These are phyloP conservation scores for Condylura cristata DNA, from an alignment of 2,113 vertebrate genomes.

Conservation along the genomic window DNA sequence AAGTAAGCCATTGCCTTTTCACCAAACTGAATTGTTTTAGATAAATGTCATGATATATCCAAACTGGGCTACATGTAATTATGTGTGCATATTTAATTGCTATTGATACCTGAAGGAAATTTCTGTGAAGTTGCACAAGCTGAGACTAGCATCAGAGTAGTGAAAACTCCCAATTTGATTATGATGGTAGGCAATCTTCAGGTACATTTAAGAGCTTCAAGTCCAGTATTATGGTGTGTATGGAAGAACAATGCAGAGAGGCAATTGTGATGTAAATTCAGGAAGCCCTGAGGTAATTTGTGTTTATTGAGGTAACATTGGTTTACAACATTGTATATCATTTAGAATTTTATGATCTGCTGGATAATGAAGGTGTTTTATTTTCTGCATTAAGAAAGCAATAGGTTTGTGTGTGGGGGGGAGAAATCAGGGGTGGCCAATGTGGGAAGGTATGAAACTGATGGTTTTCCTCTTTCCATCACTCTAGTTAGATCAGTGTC, in stretches of 20 bases:
- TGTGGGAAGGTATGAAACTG: background rate
- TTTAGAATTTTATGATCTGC: no score
- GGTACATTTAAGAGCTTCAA: no score
- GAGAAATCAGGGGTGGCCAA: background rate
- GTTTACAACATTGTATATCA: no score
- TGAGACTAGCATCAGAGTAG: background rate
- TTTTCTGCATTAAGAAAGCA: background rate
- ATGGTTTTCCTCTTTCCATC: background rate
- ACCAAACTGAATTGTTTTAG: background rate
- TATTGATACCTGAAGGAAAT: background rate
- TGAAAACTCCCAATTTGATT: background rate
- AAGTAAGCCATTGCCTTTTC: background rate
- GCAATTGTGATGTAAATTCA: background rate
- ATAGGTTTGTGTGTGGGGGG: background rate
- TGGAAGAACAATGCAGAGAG: background rate
- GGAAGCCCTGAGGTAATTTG: background rate
- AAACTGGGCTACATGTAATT: background rate
- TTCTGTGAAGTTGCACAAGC: background rate
- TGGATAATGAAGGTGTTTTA: no score
- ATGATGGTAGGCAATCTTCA: background rate
- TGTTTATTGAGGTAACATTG: no score
- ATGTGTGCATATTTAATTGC: background rate
- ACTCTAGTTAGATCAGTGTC: background rate
- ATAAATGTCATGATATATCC: background rate
- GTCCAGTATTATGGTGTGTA: background rate